phyloP scores from a whole-genome alignment of 2,888 invertebrate genomes.

The Caenorhabditis sp. region DNA sequence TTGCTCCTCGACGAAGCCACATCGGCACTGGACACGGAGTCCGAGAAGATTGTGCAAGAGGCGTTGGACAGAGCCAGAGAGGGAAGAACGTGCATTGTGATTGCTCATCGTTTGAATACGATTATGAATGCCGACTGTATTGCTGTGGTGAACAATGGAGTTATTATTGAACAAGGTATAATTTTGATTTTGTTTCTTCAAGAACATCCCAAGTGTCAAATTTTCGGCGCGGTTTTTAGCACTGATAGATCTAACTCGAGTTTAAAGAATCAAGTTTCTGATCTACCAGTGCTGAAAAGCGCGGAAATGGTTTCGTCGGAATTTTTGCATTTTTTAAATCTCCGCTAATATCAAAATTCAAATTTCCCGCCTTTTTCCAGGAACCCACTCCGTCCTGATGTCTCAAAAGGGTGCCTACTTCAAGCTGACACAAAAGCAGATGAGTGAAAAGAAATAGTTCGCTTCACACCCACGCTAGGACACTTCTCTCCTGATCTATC shows the following conservation, averaged over 20 bases:
- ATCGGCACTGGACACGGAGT: constrained; percentile 75
- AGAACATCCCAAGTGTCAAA: too few relatives aligned
- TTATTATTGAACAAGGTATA: constrained; percentile 86
- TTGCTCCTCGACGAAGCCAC: constrained; percentile 83
- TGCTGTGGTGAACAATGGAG: constrained; percentile 75
- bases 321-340: too few relatives aligned
- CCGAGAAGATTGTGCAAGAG: constrained; percentile 87
- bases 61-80: constrained; percentile 87
- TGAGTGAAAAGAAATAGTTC: constrained; percentile 56
- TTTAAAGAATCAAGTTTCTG: too few relatives aligned
- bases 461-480: not conserved
- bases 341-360: too few relatives aligned
- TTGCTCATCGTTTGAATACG: constrained; percentile 85
- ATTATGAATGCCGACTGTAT: constrained; percentile 83
- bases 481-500: not conserved
- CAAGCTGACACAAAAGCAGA: constrained; percentile 75
- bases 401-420: constrained; percentile 72
- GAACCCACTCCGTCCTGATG: constrained; percentile 75
- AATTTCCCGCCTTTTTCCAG: too few relatives aligned
- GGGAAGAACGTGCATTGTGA: constrained; percentile 84
- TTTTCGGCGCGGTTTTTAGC: too few relatives aligned
- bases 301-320: too few relatives aligned
- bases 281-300: too few relatives aligned
- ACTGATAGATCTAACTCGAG: too few relatives aligned
- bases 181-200: too few relatives aligned